phyloP scores from a whole-genome alignment of 2,113 vertebrate species.

The Antechinus flavipes region DNA sequence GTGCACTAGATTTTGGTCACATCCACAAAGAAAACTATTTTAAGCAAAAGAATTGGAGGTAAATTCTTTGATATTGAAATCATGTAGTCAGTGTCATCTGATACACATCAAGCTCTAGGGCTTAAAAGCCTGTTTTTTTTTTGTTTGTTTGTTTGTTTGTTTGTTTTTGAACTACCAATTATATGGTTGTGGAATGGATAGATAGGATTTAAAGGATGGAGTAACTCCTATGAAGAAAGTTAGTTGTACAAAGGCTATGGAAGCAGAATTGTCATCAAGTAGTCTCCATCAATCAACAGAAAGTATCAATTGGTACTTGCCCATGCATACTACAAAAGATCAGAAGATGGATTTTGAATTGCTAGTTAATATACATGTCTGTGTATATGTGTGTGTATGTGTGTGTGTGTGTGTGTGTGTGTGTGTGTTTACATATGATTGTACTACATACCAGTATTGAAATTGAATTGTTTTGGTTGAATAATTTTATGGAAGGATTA shows the following conservation, averaged over 20 bases:
- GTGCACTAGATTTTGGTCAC: background rate
- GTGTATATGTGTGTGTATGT: too few relatives aligned
- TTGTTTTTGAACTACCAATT: background rate
- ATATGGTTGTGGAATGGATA: background rate
- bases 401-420: too few relatives aligned
- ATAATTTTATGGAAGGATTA: background rate
- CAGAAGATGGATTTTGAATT: background rate
- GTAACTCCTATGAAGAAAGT: background rate
- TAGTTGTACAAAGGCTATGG: background rate
- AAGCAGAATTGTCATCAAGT: background rate
- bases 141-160: too few relatives aligned
- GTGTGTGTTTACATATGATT: background rate
- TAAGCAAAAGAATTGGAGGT: background rate
- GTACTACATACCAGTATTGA: background rate
- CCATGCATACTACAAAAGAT: background rate
- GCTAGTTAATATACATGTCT: background rate
- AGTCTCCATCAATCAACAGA: background rate
- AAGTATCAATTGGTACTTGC: background rate
- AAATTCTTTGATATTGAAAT: background rate
- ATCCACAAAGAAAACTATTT: background rate
- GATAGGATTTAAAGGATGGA: background rate
- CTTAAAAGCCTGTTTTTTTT: background rate
- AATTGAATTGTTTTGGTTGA: background rate
- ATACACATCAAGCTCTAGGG: background rate
- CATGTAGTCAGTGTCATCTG: background rate